Percentiles rank a stretch among this genome's conserved stretches.
Evolutionary conservation across 2,888 invertebrate species (phyloP).

Genomic region (Chirona hameri): DNA sequence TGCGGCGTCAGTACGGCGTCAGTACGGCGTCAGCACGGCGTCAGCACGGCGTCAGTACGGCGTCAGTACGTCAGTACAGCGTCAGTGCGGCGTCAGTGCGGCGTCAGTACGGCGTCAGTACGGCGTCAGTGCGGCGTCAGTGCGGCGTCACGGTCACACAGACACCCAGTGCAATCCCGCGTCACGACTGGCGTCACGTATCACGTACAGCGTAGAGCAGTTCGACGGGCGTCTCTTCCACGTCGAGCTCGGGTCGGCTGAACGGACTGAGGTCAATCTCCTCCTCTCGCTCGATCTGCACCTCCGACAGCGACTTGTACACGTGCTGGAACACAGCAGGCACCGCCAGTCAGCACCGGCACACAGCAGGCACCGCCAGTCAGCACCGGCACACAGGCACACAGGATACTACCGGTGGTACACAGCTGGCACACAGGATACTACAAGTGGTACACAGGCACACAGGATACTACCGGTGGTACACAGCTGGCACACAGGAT

Average conservation of each 20-base stretch:
- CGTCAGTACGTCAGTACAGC: too few relatives aligned
- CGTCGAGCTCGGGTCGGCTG: conserved; percentile 73
- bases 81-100: too few relatives aligned
- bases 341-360: conserved; percentile 61
- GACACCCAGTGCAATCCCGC: background rate
- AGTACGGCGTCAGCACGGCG: too few relatives aligned
- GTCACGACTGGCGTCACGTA: too few relatives aligned
- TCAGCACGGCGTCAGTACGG: too few relatives aligned
- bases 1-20: too few relatives aligned
- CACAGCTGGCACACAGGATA: too few relatives aligned
- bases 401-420: too few relatives aligned
- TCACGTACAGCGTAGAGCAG: conserved; percentile 65
- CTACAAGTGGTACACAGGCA: too few relatives aligned
- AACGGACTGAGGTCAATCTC: conserved; percentile 87
- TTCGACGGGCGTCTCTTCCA: conserved; percentile 79
- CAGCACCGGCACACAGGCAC: conserved; percentile 23
- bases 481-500: background rate
- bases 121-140: too few relatives aligned
- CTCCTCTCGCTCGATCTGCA: conserved; percentile 66
- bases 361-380: conserved; percentile 62
- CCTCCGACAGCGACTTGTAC: conserved; percentile 87
- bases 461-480: background rate
- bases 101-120: too few relatives aligned
- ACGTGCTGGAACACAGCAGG: conserved; percentile 65
- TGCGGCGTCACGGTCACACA: background rate